These are phyloP conservation scores for Galerucella nymphaeae DNA, from an alignment of 2,888 invertebrate species.

Conservation along the genomic window DNA sequence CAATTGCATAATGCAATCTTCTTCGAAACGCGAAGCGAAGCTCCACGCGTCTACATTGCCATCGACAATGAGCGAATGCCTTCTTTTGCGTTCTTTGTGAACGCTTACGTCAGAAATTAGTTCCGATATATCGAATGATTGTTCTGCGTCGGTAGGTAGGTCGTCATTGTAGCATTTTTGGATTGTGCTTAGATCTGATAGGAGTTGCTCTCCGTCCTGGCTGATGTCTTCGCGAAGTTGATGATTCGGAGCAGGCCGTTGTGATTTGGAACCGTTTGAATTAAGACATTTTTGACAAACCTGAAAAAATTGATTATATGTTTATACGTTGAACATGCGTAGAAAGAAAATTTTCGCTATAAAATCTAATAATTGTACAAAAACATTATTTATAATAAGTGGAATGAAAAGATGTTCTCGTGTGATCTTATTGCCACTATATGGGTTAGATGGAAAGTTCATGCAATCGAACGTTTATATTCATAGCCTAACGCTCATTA, in stretches of 20 bases:
- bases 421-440: too few relatives aligned
- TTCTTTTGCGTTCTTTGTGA: constrained; percentile 67
- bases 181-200: constrained; percentile 69
- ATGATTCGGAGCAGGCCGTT: constrained; percentile 50
- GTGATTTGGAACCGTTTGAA: constrained; percentile 18
- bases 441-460: too few relatives aligned
- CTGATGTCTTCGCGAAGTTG: constrained; percentile 67
- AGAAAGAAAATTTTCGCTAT: neutral
- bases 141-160: constrained; percentile 41
- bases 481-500: too few relatives aligned
- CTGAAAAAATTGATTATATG: constrained; percentile 33
- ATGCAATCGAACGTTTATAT: too few relatives aligned
- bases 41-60: constrained; percentile 64
- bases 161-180: constrained; percentile 66
- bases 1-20: constrained; percentile 61
- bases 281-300: constrained; percentile 60
- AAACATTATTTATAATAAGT: too few relatives aligned
- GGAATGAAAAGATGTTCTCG: too few relatives aligned
- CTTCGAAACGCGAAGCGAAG: constrained; percentile 65
- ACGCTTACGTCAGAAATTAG: constrained; percentile 22
- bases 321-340: neutral
- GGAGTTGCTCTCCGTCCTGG: constrained; percentile 73
- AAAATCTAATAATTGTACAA: too few relatives aligned
- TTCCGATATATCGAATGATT: constrained; percentile 19
- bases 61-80: constrained; percentile 63